These are phyloP conservation scores for Aphelinus atriplicis DNA, from an alignment of 1,140 invertebrate species.

Conservation along the genomic window DNA sequence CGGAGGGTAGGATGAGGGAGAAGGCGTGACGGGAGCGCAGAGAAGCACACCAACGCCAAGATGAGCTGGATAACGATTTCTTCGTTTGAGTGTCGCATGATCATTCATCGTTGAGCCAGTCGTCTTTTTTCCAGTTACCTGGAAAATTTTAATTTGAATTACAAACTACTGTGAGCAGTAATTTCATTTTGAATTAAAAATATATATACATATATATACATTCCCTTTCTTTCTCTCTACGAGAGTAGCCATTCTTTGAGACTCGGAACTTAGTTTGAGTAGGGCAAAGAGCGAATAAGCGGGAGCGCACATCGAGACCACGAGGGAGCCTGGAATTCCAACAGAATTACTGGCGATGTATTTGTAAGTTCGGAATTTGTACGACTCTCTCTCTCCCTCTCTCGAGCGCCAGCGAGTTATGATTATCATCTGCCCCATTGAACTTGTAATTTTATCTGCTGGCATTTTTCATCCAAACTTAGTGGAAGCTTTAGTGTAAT, in stretches of 20 bases:
- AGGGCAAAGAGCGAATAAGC: no score
- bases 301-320: background rate
- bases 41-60: background rate
- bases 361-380: no score
- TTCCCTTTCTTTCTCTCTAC: background rate
- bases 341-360: background rate
- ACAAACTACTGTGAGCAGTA: constrained; percentile 19
- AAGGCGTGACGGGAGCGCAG: constrained; percentile 44
- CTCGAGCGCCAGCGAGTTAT: no score
- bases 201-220: constrained; percentile 1
- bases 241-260: background rate
- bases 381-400: no score
- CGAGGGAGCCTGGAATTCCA: background rate
- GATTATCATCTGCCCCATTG: no score
- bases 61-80: constrained; percentile 12
- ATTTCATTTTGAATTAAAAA: constrained; percentile 5
- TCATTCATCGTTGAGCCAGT: constrained; percentile 6
- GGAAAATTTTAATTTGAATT: constrained; percentile 28
- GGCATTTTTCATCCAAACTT: no score
- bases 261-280: background rate
- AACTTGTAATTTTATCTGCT: no score
- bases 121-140: background rate
- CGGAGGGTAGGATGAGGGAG: constrained; percentile 25
- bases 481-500: no score
- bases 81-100: constrained; percentile 22